Conservation (phyloP, 2,888 invertebrate genomes). For the Lasius fuliginosus region DNA sequence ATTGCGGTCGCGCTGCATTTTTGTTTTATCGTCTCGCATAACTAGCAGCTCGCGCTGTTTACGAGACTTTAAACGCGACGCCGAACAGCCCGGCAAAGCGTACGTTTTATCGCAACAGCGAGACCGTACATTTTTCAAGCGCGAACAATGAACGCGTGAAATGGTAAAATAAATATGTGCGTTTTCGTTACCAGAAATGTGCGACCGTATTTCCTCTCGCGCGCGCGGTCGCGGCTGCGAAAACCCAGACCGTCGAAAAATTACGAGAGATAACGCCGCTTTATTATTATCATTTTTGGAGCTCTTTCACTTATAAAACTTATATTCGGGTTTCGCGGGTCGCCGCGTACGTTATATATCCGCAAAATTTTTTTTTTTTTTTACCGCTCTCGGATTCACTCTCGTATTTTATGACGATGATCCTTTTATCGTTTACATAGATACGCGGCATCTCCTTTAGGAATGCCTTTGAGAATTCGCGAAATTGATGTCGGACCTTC, state of each 20-base stretch:
- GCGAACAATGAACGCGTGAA: conserved; percentile 50
- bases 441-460: background rate
- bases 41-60: conserved; percentile 50
- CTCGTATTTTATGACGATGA: conserved; percentile 5
- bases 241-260: conserved; percentile 8
- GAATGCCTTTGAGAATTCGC: background rate
- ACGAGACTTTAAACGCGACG: conserved; percentile 52
- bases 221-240: background rate
- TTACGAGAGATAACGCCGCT: background rate
- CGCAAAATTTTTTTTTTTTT: background rate
- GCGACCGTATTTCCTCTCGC: conserved; percentile 29
- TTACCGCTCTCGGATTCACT: background rate
- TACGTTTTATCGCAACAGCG: conserved; percentile 52
- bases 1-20: conserved; percentile 51
- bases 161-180: conserved; percentile 55
- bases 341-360: background rate
- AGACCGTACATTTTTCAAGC: conserved; percentile 51
- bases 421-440: background rate
- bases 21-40: conserved; percentile 53
- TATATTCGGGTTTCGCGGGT: conserved; percentile 1
- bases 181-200: conserved; percentile 52
- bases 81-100: conserved; percentile 49
- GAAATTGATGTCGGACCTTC: background rate
- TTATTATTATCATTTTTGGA: conserved; percentile 32
- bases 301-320: conserved; percentile 8